phyloP scores from a whole-genome alignment of 2,888 invertebrate genomes.

The Opisthograptis luteolata region DNA sequence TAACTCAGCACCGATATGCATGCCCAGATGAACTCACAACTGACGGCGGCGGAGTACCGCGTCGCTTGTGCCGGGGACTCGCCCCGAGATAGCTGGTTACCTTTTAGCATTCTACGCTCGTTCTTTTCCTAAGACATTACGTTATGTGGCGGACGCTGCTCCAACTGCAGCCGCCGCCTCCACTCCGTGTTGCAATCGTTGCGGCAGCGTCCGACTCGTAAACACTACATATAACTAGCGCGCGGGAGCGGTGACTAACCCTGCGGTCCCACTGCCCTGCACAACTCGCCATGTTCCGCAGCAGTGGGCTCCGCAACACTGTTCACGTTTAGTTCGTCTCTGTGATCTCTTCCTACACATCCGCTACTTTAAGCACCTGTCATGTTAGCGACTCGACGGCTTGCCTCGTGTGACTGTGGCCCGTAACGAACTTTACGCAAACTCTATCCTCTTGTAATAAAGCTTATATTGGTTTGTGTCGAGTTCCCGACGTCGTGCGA shows the following conservation, averaged over 20 bases:
- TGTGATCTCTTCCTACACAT: constrained; percentile 37
- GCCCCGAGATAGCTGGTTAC: constrained; percentile 28
- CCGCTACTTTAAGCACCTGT: constrained; percentile 47
- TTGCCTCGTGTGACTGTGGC: constrained; percentile 52
- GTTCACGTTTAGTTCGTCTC: constrained; percentile 17
- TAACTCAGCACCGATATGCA: constrained; percentile 57
- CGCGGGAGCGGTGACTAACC: constrained; percentile 46
- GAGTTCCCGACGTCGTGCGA: constrained; percentile 9
- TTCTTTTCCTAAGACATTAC: constrained; percentile 47
- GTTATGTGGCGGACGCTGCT: constrained; percentile 57
- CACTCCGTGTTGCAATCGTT: no score
- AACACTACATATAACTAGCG: constrained; percentile 31
- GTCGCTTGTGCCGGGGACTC: constrained; percentile 23
- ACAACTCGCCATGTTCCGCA: constrained; percentile 22
- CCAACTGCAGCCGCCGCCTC: background rate
- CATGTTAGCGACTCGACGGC: constrained; percentile 52
- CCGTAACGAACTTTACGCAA: constrained; percentile 33
- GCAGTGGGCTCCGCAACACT: constrained; percentile 23
- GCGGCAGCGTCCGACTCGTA: constrained; percentile 40
- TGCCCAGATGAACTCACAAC: constrained; percentile 54
- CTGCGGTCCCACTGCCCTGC: constrained; percentile 32
- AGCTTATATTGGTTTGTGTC: constrained; percentile 29
- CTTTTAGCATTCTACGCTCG: constrained; percentile 52
- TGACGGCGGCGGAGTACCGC: constrained; percentile 32
- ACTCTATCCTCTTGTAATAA: constrained; percentile 26